Conservation (phyloP, 1,140 invertebrate genomes). For the Nasonia vitripennis region DNA sequence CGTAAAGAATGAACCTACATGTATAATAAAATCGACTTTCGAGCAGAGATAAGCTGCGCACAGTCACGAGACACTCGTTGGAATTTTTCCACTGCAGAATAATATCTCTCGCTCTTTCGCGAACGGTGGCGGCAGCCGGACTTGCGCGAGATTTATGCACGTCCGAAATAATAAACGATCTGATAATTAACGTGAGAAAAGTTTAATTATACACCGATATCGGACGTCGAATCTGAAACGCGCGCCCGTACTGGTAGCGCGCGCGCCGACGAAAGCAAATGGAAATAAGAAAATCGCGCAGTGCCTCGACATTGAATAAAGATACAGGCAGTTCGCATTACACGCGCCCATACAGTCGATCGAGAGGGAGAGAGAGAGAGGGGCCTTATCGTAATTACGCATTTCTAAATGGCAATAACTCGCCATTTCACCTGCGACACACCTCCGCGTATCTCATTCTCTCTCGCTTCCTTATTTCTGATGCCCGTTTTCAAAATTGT, state of each 20-base stretch:
- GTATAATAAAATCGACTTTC: too few species aligned
- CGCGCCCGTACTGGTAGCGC: neutral
- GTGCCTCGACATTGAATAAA: constrained; percentile 21
- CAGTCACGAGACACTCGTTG: too few species aligned
- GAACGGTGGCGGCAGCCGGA: neutral
- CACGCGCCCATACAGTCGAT: neutral
- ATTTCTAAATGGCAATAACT: constrained; percentile 61
- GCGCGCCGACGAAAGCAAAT: neutral
- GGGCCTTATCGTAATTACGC: constrained; percentile 57
- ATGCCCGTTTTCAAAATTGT: neutral
- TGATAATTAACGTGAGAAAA: constrained; percentile 43
- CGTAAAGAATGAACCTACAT: too few species aligned
- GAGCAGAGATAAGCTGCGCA: too few species aligned
- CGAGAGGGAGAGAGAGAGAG: constrained; percentile 43
- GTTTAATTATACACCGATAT: constrained; percentile 31
- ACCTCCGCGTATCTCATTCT: constrained; percentile 28
- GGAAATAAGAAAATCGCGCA: neutral
- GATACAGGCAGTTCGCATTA: neutral
- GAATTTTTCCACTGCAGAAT: too few species aligned
- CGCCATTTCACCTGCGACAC: constrained; percentile 56
- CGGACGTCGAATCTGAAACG: constrained; percentile 6
- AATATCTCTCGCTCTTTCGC: too few species aligned
- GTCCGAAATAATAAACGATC: constrained; percentile 18
- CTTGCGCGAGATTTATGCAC: neutral
- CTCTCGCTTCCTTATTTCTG: constrained; percentile 38